Conservation (phyloP, 2,797 vertebrate genomes). For the Ctenochaetus hawaiiensis region DNA sequence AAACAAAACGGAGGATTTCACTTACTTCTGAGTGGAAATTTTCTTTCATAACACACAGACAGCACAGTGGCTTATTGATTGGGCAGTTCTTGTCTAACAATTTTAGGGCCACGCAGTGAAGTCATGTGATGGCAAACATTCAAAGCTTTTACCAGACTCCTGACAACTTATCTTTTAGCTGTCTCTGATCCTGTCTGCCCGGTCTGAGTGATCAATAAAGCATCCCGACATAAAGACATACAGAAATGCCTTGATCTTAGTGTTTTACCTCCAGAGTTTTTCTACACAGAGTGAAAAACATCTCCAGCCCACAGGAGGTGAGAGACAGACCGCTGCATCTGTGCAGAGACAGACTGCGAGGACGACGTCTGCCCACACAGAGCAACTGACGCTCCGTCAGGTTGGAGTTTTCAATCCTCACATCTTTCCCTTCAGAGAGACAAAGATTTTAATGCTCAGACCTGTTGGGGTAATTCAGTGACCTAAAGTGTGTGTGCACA, state of each 20-base stretch:
- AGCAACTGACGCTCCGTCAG: slow-evolving; percentile 67
- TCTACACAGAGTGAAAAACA: slow-evolving; percentile 74
- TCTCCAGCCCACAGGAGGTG: slow-evolving; percentile 53
- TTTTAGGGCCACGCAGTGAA: background rate
- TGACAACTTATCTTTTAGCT: background rate
- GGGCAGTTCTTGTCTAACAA: background rate
- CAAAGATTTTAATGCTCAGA: background rate
- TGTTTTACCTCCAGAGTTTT: slow-evolving; percentile 72
- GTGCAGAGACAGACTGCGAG: slow-evolving; percentile 65
- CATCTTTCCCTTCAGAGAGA: slow-evolving; percentile 70
- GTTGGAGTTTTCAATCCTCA: slow-evolving; percentile 59
- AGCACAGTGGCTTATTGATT: slow-evolving; percentile 13
- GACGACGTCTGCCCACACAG: slow-evolving; percentile 55
- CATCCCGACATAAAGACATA: no score
- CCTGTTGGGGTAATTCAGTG: slow-evolving; percentile 20
- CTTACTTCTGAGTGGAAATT: background rate
- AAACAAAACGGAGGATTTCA: background rate
- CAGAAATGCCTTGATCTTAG: background rate
- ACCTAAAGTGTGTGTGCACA: slow-evolving; percentile 30
- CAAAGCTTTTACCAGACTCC: background rate
- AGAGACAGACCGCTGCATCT: slow-evolving; percentile 64
- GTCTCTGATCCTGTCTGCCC: background rate
- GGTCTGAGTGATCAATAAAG: background rate
- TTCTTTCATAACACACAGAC: background rate
- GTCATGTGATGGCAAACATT: slow-evolving; percentile 14